phyloP scores from a whole-genome alignment of 2,888 invertebrate species.

The Caenorhabditis imperialis region DNA sequence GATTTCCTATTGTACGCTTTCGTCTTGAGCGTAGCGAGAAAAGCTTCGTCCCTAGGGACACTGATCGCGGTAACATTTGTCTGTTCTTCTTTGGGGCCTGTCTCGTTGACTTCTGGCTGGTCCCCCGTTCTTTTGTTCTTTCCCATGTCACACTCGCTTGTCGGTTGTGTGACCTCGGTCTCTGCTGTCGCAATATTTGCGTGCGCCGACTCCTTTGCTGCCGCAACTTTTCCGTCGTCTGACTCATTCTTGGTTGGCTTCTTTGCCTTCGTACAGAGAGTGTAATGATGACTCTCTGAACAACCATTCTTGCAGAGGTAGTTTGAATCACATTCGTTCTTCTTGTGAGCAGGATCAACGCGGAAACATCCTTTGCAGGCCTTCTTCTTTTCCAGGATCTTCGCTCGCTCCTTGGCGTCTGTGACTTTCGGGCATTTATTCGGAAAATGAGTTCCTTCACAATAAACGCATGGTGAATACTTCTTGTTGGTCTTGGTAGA shows the following conservation, averaged over 20 bases:
- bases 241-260: no score
- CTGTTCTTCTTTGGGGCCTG: no score
- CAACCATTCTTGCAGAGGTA: not conserved
- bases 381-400: not conserved
- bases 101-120: no score
- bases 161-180: no score
- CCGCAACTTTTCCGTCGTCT: no score
- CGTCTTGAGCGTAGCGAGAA: not conserved
- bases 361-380: conserved; percentile 12
- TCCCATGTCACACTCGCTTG: no score
- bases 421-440: not conserved
- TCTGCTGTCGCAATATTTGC: no score
- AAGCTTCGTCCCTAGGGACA: no score
- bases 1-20: not conserved
- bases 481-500: no score
- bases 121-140: no score
- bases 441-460: not conserved
- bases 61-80: no score
- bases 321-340: not conserved
- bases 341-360: not conserved
- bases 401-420: not conserved
- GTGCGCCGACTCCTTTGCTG: no score
- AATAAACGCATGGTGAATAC: not conserved
- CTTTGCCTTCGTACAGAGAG: conserved; percentile 2
- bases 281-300: not conserved